Conservation (phyloP, 2,113 vertebrate genomes). For the Sander lucioperca region DNA sequence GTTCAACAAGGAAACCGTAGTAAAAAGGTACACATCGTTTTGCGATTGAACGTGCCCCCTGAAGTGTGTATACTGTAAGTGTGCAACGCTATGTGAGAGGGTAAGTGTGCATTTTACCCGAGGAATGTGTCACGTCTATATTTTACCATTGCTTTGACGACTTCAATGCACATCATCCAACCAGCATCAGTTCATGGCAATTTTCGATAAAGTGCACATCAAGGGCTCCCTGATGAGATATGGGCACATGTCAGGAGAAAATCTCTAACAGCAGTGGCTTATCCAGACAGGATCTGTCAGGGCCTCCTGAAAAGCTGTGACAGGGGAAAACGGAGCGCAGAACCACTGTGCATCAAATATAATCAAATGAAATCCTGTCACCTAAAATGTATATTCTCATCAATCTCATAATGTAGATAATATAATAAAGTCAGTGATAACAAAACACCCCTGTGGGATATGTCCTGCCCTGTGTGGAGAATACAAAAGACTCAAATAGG, state of each 20-base stretch:
- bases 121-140: background rate
- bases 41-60: background rate
- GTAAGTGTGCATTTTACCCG: background rate
- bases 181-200: conserved; percentile 22
- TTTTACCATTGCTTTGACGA: conserved; percentile 21
- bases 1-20: too few species aligned
- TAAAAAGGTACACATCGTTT: too few species aligned
- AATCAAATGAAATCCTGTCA: conserved; percentile 64
- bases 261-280: conserved; percentile 49
- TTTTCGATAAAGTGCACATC: conserved; percentile 57
- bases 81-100: background rate
- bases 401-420: conserved; percentile 43
- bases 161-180: conserved; percentile 19
- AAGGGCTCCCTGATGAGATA: conserved; percentile 54
- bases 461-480: background rate
- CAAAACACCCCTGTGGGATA: conserved; percentile 6
- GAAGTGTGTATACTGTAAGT: background rate
- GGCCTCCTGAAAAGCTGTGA: conserved; percentile 47
- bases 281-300: conserved; percentile 59
- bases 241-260: conserved; percentile 49
- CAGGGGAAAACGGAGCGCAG: background rate
- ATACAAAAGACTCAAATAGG: conserved; percentile 4
- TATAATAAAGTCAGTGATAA: conserved; percentile 46
- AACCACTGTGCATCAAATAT: conserved; percentile 31
- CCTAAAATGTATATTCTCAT: conserved; percentile 41